A percentile compares a stretch with the other conserved stretches of the same genome.
Evolutionary conservation across 2,888 invertebrate genomes (phyloP).

Genomic region (Antitype chi): DNA sequence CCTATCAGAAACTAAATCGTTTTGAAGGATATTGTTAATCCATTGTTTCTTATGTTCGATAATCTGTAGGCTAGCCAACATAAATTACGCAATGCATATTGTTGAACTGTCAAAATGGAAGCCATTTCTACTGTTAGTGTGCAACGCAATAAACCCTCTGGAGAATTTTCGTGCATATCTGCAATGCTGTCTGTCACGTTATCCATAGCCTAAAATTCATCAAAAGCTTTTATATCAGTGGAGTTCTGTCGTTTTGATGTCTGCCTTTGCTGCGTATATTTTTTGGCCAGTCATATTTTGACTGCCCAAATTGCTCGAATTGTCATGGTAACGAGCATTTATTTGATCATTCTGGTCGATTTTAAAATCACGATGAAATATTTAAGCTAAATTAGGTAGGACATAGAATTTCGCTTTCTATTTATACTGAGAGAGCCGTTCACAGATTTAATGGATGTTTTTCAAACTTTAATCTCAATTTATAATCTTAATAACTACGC

Average conservation of each 20-base stretch:
- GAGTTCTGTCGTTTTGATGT: not conserved
- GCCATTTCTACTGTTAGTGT: not conserved
- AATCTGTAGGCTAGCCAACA: no score
- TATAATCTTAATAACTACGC: not conserved
- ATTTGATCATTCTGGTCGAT: not conserved
- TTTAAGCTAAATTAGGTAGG: not conserved
- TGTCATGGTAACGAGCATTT: not conserved
- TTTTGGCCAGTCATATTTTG: not conserved
- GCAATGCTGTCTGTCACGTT: constrained; percentile 16
- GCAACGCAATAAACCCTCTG: not conserved
- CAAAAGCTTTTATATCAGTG: not conserved
- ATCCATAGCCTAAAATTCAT: not conserved
- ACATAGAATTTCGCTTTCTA: constrained; percentile 24
- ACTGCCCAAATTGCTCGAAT: not conserved
- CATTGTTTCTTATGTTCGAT: no score
- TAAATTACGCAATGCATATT: no score
- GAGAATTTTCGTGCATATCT: not conserved
- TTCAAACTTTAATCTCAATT: not conserved
- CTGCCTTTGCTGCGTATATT: not conserved
- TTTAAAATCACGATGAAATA: constrained; percentile 1
- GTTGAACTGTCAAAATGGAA: not conserved
- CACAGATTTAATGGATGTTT: not conserved
- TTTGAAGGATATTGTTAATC: no score
- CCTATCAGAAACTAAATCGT: not conserved
- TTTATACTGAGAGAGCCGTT: constrained; percentile 12